Evolutionary conservation across 2,797 vertebrate genomes (phyloP).

Genomic region (Phylloscopus collybita): DNA sequence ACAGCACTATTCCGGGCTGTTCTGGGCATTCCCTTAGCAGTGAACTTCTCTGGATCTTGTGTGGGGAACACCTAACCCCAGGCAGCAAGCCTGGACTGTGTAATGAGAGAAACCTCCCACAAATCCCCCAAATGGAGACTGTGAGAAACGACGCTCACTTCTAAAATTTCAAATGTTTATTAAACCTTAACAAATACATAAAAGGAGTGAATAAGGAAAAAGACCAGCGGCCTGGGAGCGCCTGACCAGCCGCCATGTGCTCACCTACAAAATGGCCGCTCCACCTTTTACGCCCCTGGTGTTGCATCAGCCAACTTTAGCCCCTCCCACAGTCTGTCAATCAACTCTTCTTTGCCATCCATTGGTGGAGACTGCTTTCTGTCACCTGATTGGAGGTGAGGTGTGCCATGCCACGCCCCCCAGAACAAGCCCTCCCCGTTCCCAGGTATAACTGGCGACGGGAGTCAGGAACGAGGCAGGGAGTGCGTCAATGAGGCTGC

Average conservation of each 20-base stretch:
- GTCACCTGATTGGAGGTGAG: not conserved
- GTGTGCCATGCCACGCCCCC: not conserved
- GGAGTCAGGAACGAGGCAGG: no score
- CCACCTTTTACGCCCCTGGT: not conserved
- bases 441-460: no score
- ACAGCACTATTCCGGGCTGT: not conserved
- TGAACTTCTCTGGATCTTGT: not conserved
- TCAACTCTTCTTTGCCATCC: not conserved
- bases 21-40: not conserved
- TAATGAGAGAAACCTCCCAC: constrained; percentile 28
- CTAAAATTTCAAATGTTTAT: no score
- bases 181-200: no score
- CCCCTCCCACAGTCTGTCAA: not conserved
- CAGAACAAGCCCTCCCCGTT: not conserved
- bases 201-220: no score
- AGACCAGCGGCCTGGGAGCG: no score
- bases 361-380: not conserved
- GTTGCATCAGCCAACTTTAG: not conserved
- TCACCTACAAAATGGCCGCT: no score
- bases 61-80: not conserved
- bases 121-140: not conserved
- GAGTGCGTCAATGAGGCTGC: no score
- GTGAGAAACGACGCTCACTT: no score
- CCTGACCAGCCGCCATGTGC: no score
- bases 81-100: not conserved